These are phyloP conservation scores for Nebria brevicollis DNA, from an alignment of 2,888 invertebrate species.

Conservation along the genomic window DNA sequence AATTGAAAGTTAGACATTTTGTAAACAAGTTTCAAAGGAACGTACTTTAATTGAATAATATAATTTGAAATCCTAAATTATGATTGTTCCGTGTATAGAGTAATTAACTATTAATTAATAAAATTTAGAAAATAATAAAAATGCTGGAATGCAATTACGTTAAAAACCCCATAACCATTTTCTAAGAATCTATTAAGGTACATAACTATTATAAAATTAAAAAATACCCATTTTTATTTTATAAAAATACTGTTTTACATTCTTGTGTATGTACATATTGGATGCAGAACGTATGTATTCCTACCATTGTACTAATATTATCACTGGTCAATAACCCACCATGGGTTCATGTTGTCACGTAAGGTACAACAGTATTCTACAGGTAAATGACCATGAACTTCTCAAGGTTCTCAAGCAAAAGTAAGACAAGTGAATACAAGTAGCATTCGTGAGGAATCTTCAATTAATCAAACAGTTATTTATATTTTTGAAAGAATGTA, in stretches of 20 bases:
- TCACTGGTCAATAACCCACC: constrained; percentile 37
- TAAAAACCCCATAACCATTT: no score
- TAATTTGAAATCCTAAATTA: no score
- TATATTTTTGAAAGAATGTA: no score
- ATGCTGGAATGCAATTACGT: no score
- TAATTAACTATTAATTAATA: no score
- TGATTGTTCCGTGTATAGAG: no score
- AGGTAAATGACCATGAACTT: constrained; percentile 46
- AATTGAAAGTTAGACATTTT: no score
- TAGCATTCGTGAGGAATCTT: neutral
- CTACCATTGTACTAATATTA: neutral
- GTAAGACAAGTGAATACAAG: neutral
- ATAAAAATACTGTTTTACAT: neutral
- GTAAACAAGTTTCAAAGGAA: no score
- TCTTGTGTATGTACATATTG: neutral
- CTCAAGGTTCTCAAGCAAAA: constrained; percentile 30
- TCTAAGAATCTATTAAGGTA: no score
- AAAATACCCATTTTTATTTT: neutral
- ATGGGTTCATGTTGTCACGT: constrained; percentile 18
- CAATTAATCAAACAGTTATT: neutral
- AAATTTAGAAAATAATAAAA: no score
- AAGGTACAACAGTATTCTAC: constrained; percentile 39
- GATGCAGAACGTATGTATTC: neutral
- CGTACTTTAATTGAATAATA: no score
- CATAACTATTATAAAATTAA: no score